Base-by-base conservation (phyloP, 2,888 invertebrate genomes). In the Caenorhabditis doughertyi region DNA sequence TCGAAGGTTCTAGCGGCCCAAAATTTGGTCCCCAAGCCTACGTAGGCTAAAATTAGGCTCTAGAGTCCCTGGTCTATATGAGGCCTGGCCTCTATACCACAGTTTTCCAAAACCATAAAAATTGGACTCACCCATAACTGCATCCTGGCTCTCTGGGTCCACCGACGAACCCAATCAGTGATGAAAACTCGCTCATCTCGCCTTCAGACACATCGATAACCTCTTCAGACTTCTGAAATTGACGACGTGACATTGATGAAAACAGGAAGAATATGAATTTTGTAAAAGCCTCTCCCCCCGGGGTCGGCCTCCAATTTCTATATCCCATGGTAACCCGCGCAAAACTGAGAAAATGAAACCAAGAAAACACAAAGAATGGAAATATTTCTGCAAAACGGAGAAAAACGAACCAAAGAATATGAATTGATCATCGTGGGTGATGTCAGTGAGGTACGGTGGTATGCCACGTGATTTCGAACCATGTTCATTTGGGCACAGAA, bases 221-320 rank as follows among this genome's bases (percentile, higher is more conserved):
- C 35, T 86, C 86, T 29, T 86, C 86, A 39, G 79, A 79, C 44
- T 83, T 86, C 86, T 86, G 81, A 70, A 86, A 76, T 58, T 32
- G 21, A 7, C 44, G 56, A 58, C 51, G 60, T 32, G 60, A 42
- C 60, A 72, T 71, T 44, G 25, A 27, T n/a, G n/a, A n/a, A n/a
- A n/a, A 16, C 25, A 21, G 25, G 35, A 55, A 42, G 9, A 35
- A 51, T 32, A 32, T 32, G 25, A 21, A 5, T 21, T 29, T 11
- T 21, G 32, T 13, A 55, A 29, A 21, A 47, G 44, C 23, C 21
- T 23, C n/a, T 21, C 1, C 13, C 21, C n/a, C n/a, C 16, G 1
- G 35, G 27, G 51, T 51, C 9, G 23, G 35, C 9, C 11, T 11
- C 51, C 51, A 3, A 53, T 25, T 16, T 21, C 39, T 21, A 29